Conservation (phyloP, 1,140 invertebrate genomes). For the Aricia agestis region DNA sequence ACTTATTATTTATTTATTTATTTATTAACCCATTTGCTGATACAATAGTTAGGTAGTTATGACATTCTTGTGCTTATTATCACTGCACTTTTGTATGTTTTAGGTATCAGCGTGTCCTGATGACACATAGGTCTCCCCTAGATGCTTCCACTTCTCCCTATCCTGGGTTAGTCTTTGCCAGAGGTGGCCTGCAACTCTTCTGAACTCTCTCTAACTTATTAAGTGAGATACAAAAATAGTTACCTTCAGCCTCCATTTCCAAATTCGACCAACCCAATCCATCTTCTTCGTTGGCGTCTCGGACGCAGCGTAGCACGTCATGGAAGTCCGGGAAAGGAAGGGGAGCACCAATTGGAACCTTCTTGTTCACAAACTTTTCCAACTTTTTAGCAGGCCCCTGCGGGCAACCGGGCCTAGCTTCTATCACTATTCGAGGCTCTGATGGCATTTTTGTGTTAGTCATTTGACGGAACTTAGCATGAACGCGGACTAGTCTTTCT, state of each 20-base stretch:
- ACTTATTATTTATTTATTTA: no score
- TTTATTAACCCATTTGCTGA: no score
- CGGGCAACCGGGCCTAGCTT: constrained; percentile 47
- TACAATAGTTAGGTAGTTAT: no score
- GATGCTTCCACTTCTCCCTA: no score
- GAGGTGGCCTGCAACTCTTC: no score
- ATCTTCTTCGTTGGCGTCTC: constrained; percentile 58
- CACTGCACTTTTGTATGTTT: no score
- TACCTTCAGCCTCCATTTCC: constrained; percentile 69
- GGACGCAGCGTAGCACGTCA: constrained; percentile 60
- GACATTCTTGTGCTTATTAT: no score
- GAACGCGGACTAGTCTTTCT: constrained; percentile 55
- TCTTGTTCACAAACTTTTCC: constrained; percentile 63
- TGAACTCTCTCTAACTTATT: no score
- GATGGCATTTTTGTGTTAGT: constrained; percentile 67
- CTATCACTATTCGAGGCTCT: constrained; percentile 56
- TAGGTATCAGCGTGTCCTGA: no score
- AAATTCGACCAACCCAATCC: constrained; percentile 57
- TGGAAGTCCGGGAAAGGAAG: constrained; percentile 66
- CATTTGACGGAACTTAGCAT: constrained; percentile 64
- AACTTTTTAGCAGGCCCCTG: constrained; percentile 48
- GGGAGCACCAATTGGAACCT: constrained; percentile 59
- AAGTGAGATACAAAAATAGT: no score
- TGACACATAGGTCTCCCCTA: no score
- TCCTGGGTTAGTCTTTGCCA: no score